Evolutionary conservation across 2,888 invertebrate species (phyloP).

Genomic region (Drosophila colorata): DNA sequence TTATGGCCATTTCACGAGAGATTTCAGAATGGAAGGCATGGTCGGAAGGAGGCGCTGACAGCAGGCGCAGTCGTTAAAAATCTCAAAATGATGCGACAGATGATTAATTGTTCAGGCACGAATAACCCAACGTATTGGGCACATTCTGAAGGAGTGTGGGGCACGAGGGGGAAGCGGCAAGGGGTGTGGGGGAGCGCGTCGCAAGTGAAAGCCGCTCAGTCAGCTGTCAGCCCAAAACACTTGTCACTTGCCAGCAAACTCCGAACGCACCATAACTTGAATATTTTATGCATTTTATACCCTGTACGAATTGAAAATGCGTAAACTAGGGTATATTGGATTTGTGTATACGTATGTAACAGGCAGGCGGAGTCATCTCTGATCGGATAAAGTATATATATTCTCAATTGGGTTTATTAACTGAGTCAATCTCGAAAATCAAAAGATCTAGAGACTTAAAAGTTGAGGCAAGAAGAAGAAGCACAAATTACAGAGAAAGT

Average conservation of each 20-base stretch:
- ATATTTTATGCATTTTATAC: slow-evolving; percentile 44
- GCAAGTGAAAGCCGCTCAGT: slow-evolving; percentile 36
- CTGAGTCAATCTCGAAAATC: too few relatives aligned
- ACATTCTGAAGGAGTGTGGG: slow-evolving; percentile 1
- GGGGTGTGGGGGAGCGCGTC: background rate
- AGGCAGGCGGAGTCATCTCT: too few relatives aligned
- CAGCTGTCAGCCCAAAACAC: slow-evolving; percentile 55
- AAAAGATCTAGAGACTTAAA: too few relatives aligned
- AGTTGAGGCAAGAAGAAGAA: too few relatives aligned
- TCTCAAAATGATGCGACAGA: slow-evolving; percentile 71
- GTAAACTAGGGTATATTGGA: background rate
- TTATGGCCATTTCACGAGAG: slow-evolving; percentile 17
- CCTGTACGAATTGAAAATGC: background rate
- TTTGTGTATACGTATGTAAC: background rate
- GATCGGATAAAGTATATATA: too few relatives aligned
- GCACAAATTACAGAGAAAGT: too few relatives aligned
- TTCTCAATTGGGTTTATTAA: too few relatives aligned
- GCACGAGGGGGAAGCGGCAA: background rate
- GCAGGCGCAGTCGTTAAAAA: slow-evolving; percentile 81
- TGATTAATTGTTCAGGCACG: slow-evolving; percentile 77
- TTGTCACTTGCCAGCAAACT: slow-evolving; percentile 36
- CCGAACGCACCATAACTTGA: slow-evolving; percentile 37
- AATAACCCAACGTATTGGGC: background rate
- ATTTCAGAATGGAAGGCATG: background rate
- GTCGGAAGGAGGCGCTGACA: slow-evolving; percentile 63